Evolutionary conservation across 2,888 invertebrate genomes (phyloP).

Genomic region (Apodemia hepburni): DNA sequence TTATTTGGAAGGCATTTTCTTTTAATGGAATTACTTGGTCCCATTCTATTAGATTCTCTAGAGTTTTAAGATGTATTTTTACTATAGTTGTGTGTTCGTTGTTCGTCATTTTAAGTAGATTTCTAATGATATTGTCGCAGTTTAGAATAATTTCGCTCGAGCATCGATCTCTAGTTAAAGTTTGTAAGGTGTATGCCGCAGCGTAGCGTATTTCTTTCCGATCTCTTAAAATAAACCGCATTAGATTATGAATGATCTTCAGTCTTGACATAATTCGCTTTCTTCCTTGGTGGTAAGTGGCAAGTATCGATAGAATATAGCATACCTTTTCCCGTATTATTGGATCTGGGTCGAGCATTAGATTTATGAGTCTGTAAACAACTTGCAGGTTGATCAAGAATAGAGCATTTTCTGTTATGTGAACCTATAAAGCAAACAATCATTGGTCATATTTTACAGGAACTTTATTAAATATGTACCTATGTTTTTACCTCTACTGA

Average conservation of each 20-base stretch:
- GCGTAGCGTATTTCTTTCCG: slow-evolving; percentile 61
- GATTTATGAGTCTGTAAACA: slow-evolving; percentile 56
- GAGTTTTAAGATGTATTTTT: slow-evolving; percentile 52
- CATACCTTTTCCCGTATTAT: slow-evolving; percentile 61
- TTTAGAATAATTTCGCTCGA: slow-evolving; percentile 45
- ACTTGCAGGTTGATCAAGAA: slow-evolving; percentile 55
- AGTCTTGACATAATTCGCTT: slow-evolving; percentile 49
- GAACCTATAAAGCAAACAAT: slow-evolving; percentile 45
- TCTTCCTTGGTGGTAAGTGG: slow-evolving; percentile 52
- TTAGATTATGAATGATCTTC: slow-evolving; percentile 48
- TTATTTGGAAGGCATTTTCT: slow-evolving; percentile 59
- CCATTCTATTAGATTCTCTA: slow-evolving; percentile 54
- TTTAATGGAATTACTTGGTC: slow-evolving; percentile 51
- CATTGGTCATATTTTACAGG: neutral
- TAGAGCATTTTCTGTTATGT: slow-evolving; percentile 59
- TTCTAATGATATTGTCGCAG: slow-evolving; percentile 48
- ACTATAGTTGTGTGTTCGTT: slow-evolving; percentile 60
- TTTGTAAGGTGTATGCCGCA: slow-evolving; percentile 53
- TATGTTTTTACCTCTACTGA: too few relatives aligned
- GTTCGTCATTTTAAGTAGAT: slow-evolving; percentile 58
- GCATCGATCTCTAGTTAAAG: slow-evolving; percentile 50
- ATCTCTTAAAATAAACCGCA: slow-evolving; percentile 53
- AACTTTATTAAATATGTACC: neutral
- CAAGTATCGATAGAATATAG: slow-evolving; percentile 50
- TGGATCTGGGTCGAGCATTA: slow-evolving; percentile 52